A percentile compares a stretch with the other conserved stretches of the same genome.
Conservation (phyloP, 92 coral and sea anemone genomes). For the Siderastrea siderea region DNA sequence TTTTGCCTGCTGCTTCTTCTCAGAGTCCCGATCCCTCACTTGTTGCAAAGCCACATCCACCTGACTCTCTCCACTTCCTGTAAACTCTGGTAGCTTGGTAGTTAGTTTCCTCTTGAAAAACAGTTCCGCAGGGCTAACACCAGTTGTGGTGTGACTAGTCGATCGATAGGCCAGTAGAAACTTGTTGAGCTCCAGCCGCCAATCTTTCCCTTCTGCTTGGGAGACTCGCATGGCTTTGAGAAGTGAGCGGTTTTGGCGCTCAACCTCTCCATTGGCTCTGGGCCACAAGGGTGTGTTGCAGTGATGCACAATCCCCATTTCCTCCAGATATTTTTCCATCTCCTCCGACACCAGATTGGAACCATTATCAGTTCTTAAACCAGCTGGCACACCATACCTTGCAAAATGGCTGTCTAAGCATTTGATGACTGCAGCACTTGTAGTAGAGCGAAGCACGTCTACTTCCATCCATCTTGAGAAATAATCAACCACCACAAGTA, state of each 20-base stretch:
- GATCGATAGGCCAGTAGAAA: conserved; percentile 36
- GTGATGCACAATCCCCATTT: conserved; percentile 42
- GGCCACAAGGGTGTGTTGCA: conserved; percentile 62
- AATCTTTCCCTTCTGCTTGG: conserved; percentile 42
- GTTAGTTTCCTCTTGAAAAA: conserved; percentile 17
- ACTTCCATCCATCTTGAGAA: conserved; percentile 69
- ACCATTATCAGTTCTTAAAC: conserved; percentile 54
- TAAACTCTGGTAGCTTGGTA: conserved; percentile 24
- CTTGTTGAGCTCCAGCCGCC: conserved; percentile 54
- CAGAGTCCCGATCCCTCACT: conserved; percentile 52
- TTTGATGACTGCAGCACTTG: conserved; percentile 33
- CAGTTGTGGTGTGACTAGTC: conserved; percentile 38
- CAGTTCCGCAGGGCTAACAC: conserved; percentile 33
- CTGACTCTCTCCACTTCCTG: not conserved
- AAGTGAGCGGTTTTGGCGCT: conserved; percentile 25
- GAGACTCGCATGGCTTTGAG: conserved; percentile 52
- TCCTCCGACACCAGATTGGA: conserved; percentile 48
- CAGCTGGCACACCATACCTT: conserved; percentile 26
- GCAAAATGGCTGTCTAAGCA: conserved; percentile 57
- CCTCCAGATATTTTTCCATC: conserved; percentile 51
- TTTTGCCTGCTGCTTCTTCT: conserved; percentile 46
- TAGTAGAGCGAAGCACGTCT: conserved; percentile 40
- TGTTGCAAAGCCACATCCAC: conserved; percentile 10
- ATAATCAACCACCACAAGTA: conserved; percentile 61
- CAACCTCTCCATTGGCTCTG: conserved; percentile 56